Base-by-base conservation (phyloP, 1,140 invertebrate species). In the Drosophila parvula region DNA sequence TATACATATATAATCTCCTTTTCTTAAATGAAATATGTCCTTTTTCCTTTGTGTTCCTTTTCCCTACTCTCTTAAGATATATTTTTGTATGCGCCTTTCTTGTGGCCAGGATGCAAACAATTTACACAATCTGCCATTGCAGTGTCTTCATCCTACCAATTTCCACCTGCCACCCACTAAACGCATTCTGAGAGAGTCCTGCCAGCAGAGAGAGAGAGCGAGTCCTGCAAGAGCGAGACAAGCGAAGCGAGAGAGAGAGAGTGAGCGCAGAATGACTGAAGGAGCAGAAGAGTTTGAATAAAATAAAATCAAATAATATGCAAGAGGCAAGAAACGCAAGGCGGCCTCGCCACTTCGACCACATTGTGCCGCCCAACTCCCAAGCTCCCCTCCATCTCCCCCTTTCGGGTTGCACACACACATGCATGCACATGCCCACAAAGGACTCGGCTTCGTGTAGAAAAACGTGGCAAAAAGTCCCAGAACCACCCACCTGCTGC, bases 291-390 rank as follows among this genome's bases (percentile, higher is more conserved):
- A 64, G 67, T 73, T 78, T 79, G 75, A 73, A 79, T 79, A 89
- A 89, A 84, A 81, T 77, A 90, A 89, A 89, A 89, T 90, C 74
- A 84, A 89, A 89, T 84, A 90, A 89, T 90, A 84, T 81, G 74
- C 78, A 74, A 51, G 55, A 78, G 79, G 68, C 68, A 89, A 80
- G 84, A 84, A 89, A 84, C 71, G 63, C 61, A 47, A 56, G 41
- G 30, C 55, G 59, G 16, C 63, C 59, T 68, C 61, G 53, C 81
- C 62, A 61, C 56, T 22, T 53, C 53, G 48, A 30, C 38, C 34
- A 38, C 62, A 18, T 34, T 48, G 32, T 36, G 40, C 27, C 47
- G 16, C 40, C 43, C 57, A 53, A 22, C 2, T 22, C 14, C n/a
- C 40, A 58, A 18, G n/a, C 22, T 2, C 22, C 22, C 22, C 22